Conservation (phyloP, 2,113 vertebrate genomes). For the Dicentrarchus labrax region DNA sequence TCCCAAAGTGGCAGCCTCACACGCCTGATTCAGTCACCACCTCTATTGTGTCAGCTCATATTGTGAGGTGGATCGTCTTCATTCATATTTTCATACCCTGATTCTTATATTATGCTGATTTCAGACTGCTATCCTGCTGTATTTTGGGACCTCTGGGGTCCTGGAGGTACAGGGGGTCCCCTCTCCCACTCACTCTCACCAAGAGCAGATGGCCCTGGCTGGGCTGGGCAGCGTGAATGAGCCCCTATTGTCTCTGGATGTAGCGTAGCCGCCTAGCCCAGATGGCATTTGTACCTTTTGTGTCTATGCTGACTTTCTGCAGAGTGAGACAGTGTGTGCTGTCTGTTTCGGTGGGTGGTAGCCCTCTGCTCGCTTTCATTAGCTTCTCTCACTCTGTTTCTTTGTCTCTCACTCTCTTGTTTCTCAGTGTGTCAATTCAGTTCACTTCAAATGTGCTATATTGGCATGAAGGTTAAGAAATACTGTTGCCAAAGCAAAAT, state of each 20-base stretch:
- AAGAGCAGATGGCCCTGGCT: constrained; percentile 80
- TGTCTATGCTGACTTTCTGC: constrained; percentile 75
- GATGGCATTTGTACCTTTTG: constrained; percentile 85
- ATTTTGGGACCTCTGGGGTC: constrained; percentile 46
- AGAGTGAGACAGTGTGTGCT: constrained; percentile 67
- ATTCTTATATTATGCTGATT: constrained; percentile 62
- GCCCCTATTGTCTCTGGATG: constrained; percentile 79
- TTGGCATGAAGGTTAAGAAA: constrained; percentile 21
- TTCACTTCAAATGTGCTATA: constrained; percentile 36
- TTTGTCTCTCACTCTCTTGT: constrained; percentile 58
- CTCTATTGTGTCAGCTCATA: constrained; percentile 25
- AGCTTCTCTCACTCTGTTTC: constrained; percentile 52
- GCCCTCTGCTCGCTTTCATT: constrained; percentile 67
- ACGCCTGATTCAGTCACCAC: constrained; percentile 6
- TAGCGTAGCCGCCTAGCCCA: constrained; percentile 80
- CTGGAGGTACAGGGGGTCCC: constrained; percentile 66
- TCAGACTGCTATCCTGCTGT: constrained; percentile 25
- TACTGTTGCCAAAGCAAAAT: constrained; percentile 29
- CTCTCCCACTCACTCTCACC: constrained; percentile 78
- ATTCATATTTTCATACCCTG: constrained; percentile 66
- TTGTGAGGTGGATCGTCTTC: constrained; percentile 48
- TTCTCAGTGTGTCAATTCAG: constrained; percentile 46
- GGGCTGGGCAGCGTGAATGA: constrained; percentile 73
- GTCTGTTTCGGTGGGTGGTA: constrained; percentile 79
- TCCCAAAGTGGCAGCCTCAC: constrained; percentile 56